Percentiles rank a stretch among this genome's conserved stretches.
phyloP scores from a whole-genome alignment of 2,888 invertebrate species.

The Margaritifera margaritifera region DNA sequence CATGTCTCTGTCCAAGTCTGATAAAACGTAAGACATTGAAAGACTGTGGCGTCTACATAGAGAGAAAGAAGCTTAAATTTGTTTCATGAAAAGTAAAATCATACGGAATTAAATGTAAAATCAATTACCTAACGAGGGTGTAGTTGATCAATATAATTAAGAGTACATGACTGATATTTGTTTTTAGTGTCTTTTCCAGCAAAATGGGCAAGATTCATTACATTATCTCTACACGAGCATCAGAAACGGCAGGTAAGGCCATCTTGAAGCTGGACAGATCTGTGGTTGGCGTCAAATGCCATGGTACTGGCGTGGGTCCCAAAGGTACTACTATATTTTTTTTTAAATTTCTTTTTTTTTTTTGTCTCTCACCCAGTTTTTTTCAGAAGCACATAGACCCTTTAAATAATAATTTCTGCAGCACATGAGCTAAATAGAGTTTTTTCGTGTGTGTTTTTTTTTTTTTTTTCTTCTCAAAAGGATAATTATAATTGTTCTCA shows the following conservation, averaged over 20 bases:
- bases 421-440: not conserved
- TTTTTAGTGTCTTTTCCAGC: not conserved
- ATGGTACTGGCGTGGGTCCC: conserved; percentile 39
- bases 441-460: too few relatives aligned
- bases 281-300: conserved; percentile 45
- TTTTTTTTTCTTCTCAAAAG: too few relatives aligned
- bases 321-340: conserved; percentile 17
- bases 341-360: not conserved
- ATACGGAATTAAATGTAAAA: too few relatives aligned
- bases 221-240: conserved; percentile 27
- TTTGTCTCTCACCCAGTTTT: not conserved
- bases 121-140: too few relatives aligned
- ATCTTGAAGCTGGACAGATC: conserved; percentile 41
- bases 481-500: too few relatives aligned
- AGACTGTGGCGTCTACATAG: too few relatives aligned
- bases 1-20: too few relatives aligned
- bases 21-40: too few relatives aligned
- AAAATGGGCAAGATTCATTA: conserved; percentile 34
- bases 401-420: not conserved
- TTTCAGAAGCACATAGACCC: not conserved
- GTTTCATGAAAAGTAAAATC: too few relatives aligned
- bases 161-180: too few relatives aligned
- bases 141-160: too few relatives aligned
- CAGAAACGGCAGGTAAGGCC: conserved; percentile 41
- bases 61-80: too few relatives aligned